Conservation (phyloP, 2,888 invertebrate genomes). For the Pseudanteris insignis region DNA sequence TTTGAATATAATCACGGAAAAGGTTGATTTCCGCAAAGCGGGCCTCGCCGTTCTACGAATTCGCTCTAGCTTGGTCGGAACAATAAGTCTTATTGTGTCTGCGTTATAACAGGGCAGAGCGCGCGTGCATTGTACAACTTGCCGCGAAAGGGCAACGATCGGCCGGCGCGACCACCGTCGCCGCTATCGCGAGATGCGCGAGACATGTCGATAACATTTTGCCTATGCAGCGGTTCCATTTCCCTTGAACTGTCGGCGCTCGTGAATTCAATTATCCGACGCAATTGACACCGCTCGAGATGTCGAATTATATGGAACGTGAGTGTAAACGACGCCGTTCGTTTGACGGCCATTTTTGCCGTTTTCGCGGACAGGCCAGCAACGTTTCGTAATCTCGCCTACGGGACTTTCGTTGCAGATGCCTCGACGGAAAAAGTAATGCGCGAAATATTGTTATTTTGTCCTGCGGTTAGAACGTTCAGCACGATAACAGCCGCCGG, state of each 20-base stretch:
- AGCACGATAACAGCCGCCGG: too few species aligned
- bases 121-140: slow-evolving; percentile 48
- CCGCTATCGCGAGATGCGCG: slow-evolving; percentile 34
- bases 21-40: slow-evolving; percentile 48
- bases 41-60: slow-evolving; percentile 45
- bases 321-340: too few species aligned
- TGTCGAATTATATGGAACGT: slow-evolving; percentile 26
- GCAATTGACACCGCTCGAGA: slow-evolving; percentile 32
- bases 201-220: slow-evolving; percentile 34
- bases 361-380: too few species aligned
- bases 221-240: slow-evolving; percentile 22
- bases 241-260: slow-evolving; percentile 29
- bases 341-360: too few species aligned
- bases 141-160: slow-evolving; percentile 28
- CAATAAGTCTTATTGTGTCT: slow-evolving; percentile 52
- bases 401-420: too few species aligned
- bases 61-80: slow-evolving; percentile 40
- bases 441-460: too few species aligned
- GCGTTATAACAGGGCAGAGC: slow-evolving; percentile 51
- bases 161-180: slow-evolving; percentile 35
- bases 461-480: too few species aligned
- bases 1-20: slow-evolving; percentile 44
- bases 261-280: slow-evolving; percentile 58
- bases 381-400: too few species aligned
- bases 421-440: too few species aligned